These are phyloP conservation scores for Dryadula phaetusa DNA, from an alignment of 2,888 invertebrate species.

Conservation along the genomic window DNA sequence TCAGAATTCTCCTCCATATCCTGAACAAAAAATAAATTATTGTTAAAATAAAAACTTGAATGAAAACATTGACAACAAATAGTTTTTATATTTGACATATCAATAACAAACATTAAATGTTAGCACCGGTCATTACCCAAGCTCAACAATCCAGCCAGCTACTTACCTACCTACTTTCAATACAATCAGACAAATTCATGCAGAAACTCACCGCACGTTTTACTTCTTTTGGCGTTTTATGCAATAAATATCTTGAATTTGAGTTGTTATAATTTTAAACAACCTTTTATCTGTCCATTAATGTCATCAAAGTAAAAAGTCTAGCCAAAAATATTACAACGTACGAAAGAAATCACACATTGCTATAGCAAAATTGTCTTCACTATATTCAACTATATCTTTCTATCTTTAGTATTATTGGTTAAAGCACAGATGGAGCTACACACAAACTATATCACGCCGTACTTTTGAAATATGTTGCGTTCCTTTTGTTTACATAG, in stretches of 20 bases:
- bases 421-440: conserved; percentile 47
- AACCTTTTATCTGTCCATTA: conserved; percentile 47
- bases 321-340: conserved; percentile 59
- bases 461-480: conserved; percentile 32
- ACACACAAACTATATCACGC: conserved; percentile 39
- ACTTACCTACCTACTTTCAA: conserved; percentile 72
- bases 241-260: conserved; percentile 26
- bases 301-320: conserved; percentile 44
- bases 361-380: conserved; percentile 60
- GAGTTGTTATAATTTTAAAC: conserved; percentile 37
- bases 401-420: conserved; percentile 49
- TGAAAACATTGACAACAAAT: conserved; percentile 50
- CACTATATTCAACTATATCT: conserved; percentile 42
- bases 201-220: conserved; percentile 70
- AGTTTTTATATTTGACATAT: conserved; percentile 47
- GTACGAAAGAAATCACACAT: conserved; percentile 68
- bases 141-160: conserved; percentile 62
- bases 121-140: conserved; percentile 74
- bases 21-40: conserved; percentile 52
- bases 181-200: conserved; percentile 71
- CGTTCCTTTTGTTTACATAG: conserved; percentile 39
- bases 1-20: conserved; percentile 75
- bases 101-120: conserved; percentile 60
- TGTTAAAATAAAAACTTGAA: conserved; percentile 46
- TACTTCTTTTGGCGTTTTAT: conserved; percentile 28